phyloP scores from a whole-genome alignment of 2,113 vertebrate genomes.

The Python bivittatus region DNA sequence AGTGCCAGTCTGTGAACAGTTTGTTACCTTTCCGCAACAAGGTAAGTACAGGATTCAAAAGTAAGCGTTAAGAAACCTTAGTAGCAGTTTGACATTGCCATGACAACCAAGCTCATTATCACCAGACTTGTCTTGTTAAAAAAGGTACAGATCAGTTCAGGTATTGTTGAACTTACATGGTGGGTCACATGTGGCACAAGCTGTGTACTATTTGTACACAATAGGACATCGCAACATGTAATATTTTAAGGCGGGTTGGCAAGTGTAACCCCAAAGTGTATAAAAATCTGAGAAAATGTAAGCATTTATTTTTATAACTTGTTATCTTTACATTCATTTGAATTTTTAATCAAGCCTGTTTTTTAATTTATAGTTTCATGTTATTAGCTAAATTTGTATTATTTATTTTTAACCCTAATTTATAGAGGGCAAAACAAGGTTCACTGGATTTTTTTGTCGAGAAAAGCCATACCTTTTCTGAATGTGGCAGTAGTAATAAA shows the following conservation, averaged over 20 bases:
- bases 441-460: background rate
- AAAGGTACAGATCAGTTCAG: background rate
- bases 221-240: background rate
- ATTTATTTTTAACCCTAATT: background rate
- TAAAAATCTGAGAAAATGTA: background rate
- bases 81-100: background rate
- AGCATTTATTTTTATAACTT: background rate
- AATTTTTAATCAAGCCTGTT: background rate
- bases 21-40: background rate
- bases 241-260: background rate
- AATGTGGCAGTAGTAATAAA: background rate
- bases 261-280: background rate
- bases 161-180: background rate
- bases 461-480: background rate
- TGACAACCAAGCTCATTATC: background rate
- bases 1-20: background rate
- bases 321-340: background rate
- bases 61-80: background rate
- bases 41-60: background rate
- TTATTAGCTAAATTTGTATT: background rate
- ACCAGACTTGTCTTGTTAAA: background rate
- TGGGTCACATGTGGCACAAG: background rate
- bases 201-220: background rate
- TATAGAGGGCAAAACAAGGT: background rate
- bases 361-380: background rate